Base-by-base conservation (phyloP, 2,888 invertebrate species). In the Poecilobothrus nobilitatus region DNA sequence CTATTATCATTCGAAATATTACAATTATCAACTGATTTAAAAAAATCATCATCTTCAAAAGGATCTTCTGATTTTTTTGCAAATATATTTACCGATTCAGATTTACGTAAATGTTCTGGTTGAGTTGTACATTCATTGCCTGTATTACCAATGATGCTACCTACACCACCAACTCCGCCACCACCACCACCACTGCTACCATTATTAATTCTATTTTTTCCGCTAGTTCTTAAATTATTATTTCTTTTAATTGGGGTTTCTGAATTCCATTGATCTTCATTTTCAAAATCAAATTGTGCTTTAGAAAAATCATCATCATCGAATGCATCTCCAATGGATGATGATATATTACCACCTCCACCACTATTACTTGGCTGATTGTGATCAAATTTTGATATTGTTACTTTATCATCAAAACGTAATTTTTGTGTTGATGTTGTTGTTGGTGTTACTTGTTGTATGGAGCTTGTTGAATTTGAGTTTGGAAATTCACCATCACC, bases 41-140 rank as follows among this genome's bases (percentile, higher is more conserved):
- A 95, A 82, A 94, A 94, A 74, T 93, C 92, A 75, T 92, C 92
- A 68, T 91, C 91, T 74, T 93, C 94, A 77, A 95, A 95, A 1
- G 95, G 95, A 82, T 95, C 94, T 80, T 94, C 94, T 65, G 87
- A 87, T 76, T 92, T 92, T 67, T 91, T 86, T 6, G 90, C 89
- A 82, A 95, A 95, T 75, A 95, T 95, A 80, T 94, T 94, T 10
- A 94, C 90, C 5, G 94, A 94, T 78, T 94, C 94, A 0, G 94
- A 94, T 80, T 94, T 94, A 76, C 91, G 91, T 66, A 93, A 88
- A 76, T 90, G 87, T 68, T 86, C 84, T 71, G 89, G 88, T 5
- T 81, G 80, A 67, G 20, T 8, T 18, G 18, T 33, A 18, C 18
- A 18, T 27, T 4, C 27, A 63, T 12, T 63, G 2, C 15, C 63